Percentiles rank a stretch among this genome's conserved stretches.
phyloP scores from a whole-genome alignment of 2,888 invertebrate species.

The Papilio elwesi region DNA sequence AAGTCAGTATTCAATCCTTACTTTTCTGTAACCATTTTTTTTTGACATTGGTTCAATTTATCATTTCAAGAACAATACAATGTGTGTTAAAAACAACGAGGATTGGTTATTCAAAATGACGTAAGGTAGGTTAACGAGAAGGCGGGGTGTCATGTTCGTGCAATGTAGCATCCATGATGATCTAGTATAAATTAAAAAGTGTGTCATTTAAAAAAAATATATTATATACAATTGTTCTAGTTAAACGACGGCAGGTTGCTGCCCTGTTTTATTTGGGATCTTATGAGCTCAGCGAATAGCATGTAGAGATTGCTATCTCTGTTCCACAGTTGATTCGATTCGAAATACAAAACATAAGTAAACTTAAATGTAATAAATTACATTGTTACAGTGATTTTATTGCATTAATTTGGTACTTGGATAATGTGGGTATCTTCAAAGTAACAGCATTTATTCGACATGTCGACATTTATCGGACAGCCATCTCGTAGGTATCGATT shows the following conservation, averaged over 20 bases:
- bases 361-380: conserved; percentile 16
- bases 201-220: too few relatives aligned
- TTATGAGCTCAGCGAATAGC: background rate
- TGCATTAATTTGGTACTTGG: background rate
- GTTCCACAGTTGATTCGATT: background rate
- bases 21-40: conserved; percentile 7
- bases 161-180: too few relatives aligned
- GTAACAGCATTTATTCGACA: conserved; percentile 10
- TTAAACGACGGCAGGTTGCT: too few relatives aligned
- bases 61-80: background rate
- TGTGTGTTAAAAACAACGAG: background rate
- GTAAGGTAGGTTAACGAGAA: background rate
- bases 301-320: background rate
- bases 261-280: background rate
- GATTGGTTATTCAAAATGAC: background rate
- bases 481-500: conserved; percentile 23
- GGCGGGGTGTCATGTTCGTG: background rate
- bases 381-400: conserved; percentile 1
- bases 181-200: too few relatives aligned
- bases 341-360: conserved; percentile 7
- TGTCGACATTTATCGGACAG: conserved; percentile 20
- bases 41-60: conserved; percentile 3
- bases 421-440: conserved; percentile 7
- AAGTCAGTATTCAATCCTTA: background rate
- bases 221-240: too few relatives aligned